A percentile compares a stretch with the other conserved stretches of the same genome.
These are phyloP conservation scores for Lepidostoma basale DNA, from an alignment of 1,140 invertebrate species.

Conservation along the genomic window DNA sequence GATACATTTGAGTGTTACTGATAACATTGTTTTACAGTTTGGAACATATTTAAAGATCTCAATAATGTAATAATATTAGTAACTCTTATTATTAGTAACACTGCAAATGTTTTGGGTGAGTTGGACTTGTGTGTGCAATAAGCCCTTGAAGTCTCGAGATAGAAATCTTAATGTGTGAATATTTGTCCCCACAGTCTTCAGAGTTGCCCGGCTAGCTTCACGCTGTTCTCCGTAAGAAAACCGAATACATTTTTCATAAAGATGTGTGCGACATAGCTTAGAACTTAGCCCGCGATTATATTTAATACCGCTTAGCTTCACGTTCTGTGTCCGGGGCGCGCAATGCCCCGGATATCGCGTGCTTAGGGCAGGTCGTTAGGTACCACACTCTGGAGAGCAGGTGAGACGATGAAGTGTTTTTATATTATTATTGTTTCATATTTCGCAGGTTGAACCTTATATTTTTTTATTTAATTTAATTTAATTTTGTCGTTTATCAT, in stretches of 20 bases:
- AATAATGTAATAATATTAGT: no score
- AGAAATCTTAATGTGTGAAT: conserved; percentile 44
- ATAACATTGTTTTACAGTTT: no score
- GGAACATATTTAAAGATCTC: no score
- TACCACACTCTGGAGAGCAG: conserved; percentile 59
- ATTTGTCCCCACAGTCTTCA: conserved; percentile 64
- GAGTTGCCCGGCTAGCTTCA: conserved; percentile 53
- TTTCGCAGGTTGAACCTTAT: conserved; percentile 29
- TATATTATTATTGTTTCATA: conserved; percentile 50
- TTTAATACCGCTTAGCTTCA: conserved; percentile 38
- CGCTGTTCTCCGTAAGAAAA: conserved; percentile 41
- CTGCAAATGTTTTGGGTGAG: no score
- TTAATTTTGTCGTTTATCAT: neutral
- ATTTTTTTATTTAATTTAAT: conserved; percentile 18
- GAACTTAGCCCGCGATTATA: conserved; percentile 37
- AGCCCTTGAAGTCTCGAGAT: conserved; percentile 43
- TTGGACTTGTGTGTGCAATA: neutral
- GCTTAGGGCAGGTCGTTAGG: conserved; percentile 58
- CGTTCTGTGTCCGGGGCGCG: conserved; percentile 56
- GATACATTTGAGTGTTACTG: neutral
- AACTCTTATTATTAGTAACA: no score
- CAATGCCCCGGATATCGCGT: conserved; percentile 63
- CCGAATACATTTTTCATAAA: conserved; percentile 36
- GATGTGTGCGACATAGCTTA: conserved; percentile 30
- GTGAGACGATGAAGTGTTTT: conserved; percentile 60